Percentiles rank a stretch among this genome's conserved stretches.
These are phyloP conservation scores for Calidris pygmaea DNA, from an alignment of 2,113 vertebrate species.

Conservation along the genomic window DNA sequence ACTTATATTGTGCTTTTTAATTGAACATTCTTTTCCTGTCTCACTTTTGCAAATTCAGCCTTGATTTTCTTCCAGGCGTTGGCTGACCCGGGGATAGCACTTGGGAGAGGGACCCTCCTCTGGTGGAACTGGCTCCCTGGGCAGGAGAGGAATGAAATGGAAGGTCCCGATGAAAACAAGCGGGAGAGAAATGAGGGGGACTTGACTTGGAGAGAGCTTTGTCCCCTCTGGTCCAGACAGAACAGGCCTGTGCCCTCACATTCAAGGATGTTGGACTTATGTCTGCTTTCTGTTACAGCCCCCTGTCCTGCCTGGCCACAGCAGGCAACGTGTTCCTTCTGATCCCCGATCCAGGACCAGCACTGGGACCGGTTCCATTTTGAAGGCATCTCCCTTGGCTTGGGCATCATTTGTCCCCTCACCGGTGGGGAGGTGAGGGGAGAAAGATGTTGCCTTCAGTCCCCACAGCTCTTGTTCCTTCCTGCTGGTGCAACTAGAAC, in stretches of 20 bases:
- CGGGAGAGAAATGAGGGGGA: neutral
- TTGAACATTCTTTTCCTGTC: neutral
- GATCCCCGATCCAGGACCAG: neutral
- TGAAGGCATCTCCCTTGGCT: neutral
- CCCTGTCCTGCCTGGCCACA: neutral
- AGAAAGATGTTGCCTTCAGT: neutral
- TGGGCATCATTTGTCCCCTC: accelerated
- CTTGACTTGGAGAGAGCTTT: neutral
- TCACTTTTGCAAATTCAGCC: neutral
- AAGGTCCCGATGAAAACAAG: neutral
- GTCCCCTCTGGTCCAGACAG: neutral
- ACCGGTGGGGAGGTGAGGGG: neutral
- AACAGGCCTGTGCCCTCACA: neutral
- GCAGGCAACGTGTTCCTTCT: accelerated
- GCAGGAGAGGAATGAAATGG: neutral
- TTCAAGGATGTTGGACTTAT: neutral
- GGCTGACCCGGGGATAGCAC: neutral
- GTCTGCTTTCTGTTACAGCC: neutral
- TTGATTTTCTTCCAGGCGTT: neutral
- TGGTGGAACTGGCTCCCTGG: neutral
- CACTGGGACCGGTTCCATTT: accelerated
- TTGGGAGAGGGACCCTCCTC: neutral
- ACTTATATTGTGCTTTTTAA: neutral
- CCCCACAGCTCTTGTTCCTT: neutral
- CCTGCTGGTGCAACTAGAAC: accelerated